A percentile compares a stretch with the other conserved stretches of the same genome.
Evolutionary conservation across 2,113 vertebrate genomes (phyloP).

Genomic region (Tupaia tana): DNA sequence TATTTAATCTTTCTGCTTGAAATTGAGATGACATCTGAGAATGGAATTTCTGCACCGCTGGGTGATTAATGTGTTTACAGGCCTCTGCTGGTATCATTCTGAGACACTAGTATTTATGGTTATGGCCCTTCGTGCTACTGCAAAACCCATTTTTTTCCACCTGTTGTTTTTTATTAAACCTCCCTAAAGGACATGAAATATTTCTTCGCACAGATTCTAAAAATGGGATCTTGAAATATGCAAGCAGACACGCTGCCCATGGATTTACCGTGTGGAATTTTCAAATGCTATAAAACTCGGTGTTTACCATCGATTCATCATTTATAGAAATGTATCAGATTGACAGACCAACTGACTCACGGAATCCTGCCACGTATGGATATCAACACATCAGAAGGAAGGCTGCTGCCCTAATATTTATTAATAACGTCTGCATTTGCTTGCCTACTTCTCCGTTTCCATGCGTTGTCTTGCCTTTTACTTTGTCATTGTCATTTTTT

Average conservation of each 20-base stretch:
- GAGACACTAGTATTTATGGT: conserved; percentile 71
- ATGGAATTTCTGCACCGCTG: conserved; percentile 57
- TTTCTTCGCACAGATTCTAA: conserved; percentile 69
- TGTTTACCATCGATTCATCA: conserved; percentile 69
- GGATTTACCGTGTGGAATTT: conserved; percentile 72
- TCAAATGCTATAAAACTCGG: conserved; percentile 50
- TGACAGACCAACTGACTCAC: conserved; percentile 38
- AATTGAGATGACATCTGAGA: conserved; percentile 67
- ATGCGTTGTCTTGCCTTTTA: background rate
- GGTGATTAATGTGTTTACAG: conserved; percentile 75
- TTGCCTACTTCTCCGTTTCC: background rate
- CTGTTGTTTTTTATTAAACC: conserved; percentile 74
- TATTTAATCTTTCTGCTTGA: conserved; percentile 62
- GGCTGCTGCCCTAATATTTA: conserved; percentile 41
- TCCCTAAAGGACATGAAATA: conserved; percentile 76
- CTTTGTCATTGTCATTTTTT: background rate
- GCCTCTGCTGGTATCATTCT: conserved; percentile 51
- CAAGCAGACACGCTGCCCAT: conserved; percentile 25
- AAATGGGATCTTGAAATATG: conserved; percentile 65
- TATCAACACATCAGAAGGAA: conserved; percentile 19
- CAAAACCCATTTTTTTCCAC: conserved; percentile 74
- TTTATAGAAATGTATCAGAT: conserved; percentile 66
- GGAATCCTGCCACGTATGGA: conserved; percentile 44
- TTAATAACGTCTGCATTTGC: conserved; percentile 31
- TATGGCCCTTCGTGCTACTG: conserved; percentile 60